phyloP scores from a whole-genome alignment of 1,140 invertebrate genomes.

The Aphaenogaster ashmeadi region DNA sequence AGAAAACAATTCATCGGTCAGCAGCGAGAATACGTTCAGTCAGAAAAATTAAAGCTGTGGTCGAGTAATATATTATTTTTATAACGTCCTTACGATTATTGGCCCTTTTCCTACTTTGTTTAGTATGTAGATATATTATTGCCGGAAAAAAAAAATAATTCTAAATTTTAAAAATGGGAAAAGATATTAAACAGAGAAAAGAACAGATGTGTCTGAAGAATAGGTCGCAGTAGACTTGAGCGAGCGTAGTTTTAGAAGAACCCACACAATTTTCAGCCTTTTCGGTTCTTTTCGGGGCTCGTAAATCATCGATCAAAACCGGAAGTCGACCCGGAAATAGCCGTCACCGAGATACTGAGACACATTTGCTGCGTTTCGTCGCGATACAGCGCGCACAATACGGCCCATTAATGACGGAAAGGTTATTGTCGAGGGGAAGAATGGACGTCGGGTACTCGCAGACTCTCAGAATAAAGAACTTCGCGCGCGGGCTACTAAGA shows the following conservation, averaged over 20 bases:
- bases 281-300: slow-evolving; percentile 53
- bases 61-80: too few relatives aligned
- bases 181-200: background rate
- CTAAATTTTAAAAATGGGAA: background rate
- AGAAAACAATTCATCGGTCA: too few relatives aligned
- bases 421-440: slow-evolving; percentile 45
- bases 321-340: slow-evolving; percentile 66
- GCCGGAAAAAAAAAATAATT: background rate
- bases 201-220: background rate
- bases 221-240: background rate
- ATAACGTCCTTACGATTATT: too few relatives aligned
- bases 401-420: slow-evolving; percentile 61
- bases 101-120: too few relatives aligned
- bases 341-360: slow-evolving; percentile 67
- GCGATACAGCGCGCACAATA: slow-evolving; percentile 43
- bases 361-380: slow-evolving; percentile 71
- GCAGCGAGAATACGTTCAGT: too few relatives aligned
- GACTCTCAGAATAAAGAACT: slow-evolving; percentile 31
- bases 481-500: slow-evolving; percentile 21
- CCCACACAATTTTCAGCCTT: background rate
- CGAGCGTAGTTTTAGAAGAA: background rate
- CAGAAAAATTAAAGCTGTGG: too few relatives aligned
- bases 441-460: slow-evolving; percentile 15
- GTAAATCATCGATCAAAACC: slow-evolving; percentile 79
- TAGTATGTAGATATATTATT: background rate